Evolutionary conservation across 1,140 invertebrate species (phyloP).

Genomic region (Listronotus bonariensis): DNA sequence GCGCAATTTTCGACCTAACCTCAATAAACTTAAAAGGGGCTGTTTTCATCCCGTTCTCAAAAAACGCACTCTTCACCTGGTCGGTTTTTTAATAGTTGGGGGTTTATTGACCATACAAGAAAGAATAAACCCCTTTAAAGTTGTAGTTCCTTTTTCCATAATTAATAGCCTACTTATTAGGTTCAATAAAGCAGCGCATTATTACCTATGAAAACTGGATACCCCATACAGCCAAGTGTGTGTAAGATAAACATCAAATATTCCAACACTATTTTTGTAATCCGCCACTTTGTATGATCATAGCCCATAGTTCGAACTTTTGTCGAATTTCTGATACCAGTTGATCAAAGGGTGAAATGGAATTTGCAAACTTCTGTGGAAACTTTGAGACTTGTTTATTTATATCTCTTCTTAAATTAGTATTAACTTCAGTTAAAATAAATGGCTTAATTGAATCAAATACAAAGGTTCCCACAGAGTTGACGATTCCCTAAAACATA

Average conservation of each 20-base stretch:
- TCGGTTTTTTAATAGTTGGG: no score
- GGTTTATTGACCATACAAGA: no score
- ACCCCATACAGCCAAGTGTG: constrained; percentile 79
- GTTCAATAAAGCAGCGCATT: no score
- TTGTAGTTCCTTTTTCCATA: no score
- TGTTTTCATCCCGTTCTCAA: no score
- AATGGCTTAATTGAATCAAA: constrained; percentile 86
- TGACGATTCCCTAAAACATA: constrained; percentile 63
- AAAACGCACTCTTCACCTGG: no score
- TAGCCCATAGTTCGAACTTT: constrained; percentile 70
- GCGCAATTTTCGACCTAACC: no score
- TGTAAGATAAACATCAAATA: constrained; percentile 68
- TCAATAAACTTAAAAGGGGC: no score
- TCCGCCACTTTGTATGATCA: constrained; percentile 73
- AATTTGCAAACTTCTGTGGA: constrained; percentile 78
- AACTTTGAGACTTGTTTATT: constrained; percentile 63
- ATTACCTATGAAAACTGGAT: constrained; percentile 70
- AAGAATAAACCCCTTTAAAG: no score
- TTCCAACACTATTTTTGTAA: constrained; percentile 70
- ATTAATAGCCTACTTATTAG: no score
- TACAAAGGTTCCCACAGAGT: constrained; percentile 77
- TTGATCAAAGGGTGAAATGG: constrained; percentile 83
- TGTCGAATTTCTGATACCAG: constrained; percentile 73
- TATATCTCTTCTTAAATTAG: constrained; percentile 61
- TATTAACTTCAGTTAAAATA: constrained; percentile 76